phyloP scores from a whole-genome alignment of 2,888 invertebrate species.

The Tenodera sinensis region DNA sequence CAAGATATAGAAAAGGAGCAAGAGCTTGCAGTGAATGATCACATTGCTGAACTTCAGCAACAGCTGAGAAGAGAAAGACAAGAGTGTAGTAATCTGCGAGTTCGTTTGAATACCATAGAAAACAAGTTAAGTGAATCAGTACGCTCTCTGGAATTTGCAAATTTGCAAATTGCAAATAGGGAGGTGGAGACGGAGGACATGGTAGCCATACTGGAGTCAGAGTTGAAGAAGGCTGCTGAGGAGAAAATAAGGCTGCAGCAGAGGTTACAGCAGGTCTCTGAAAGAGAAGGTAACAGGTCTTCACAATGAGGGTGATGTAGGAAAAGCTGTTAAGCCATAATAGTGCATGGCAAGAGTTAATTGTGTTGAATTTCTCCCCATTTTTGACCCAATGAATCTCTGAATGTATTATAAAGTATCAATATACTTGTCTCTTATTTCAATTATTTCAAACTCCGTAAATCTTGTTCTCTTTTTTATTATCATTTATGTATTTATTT shows the following conservation, averaged over 20 bases:
- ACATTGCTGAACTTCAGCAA: conserved; percentile 20
- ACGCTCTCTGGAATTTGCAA: conserved; percentile 35
- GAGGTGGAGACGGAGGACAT: conserved; percentile 39
- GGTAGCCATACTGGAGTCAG: conserved; percentile 39
- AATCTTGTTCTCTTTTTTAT: no score
- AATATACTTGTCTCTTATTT: no score
- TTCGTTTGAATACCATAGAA: conserved; percentile 27
- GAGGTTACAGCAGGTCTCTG: conserved; percentile 42
- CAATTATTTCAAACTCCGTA: no score
- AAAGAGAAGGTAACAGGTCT: conserved; percentile 41
- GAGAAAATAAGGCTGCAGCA: conserved; percentile 44
- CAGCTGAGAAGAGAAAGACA: conserved; percentile 31
- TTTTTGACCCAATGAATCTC: no score
- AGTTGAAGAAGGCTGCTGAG: conserved; percentile 41
- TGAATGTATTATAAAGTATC: no score
- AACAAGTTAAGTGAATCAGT: conserved; percentile 29
- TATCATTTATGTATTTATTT: no score
- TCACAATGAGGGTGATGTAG: neutral
- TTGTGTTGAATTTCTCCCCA: no score
- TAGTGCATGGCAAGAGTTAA: no score
- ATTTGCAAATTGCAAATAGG: neutral
- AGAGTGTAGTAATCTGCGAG: conserved; percentile 12
- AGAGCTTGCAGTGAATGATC: conserved; percentile 11
- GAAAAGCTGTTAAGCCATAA: no score
- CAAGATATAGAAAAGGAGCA: neutral